phyloP scores from a whole-genome alignment of 1,140 invertebrate species.

The Drosophila melanogaster region DNA sequence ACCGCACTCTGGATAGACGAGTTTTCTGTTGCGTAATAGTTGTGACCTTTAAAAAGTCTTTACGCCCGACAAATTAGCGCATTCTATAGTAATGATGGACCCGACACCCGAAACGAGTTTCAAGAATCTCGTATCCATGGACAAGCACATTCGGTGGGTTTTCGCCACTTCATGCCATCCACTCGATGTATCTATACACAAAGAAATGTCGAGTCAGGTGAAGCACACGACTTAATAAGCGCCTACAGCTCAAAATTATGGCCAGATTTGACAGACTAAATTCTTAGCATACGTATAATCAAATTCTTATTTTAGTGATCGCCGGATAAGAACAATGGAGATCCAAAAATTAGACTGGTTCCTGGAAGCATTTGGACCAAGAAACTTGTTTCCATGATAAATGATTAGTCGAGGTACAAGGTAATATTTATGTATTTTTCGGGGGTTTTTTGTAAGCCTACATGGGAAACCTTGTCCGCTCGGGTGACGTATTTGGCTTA shows the following conservation, averaged over 20 bases:
- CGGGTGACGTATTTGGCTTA: conserved; percentile 8
- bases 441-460: conserved; percentile 39
- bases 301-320: conserved; percentile 17
- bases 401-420: conserved; percentile 15
- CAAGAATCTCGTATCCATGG: conserved; percentile 23
- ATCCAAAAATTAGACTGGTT: conserved; percentile 11
- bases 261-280: background rate
- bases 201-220: conserved; percentile 11
- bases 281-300: conserved; percentile 8
- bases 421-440: conserved; percentile 25
- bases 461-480: conserved; percentile 19
- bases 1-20: conserved; percentile 54
- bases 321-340: conserved; percentile 3
- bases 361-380: conserved; percentile 34
- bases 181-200: background rate
- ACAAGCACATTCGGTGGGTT: conserved; percentile 5
- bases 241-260: conserved; percentile 17
- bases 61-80: conserved; percentile 41
- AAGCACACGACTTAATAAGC: conserved; percentile 13
- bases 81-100: conserved; percentile 25
- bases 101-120: conserved; percentile 41
- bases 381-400: conserved; percentile 33
- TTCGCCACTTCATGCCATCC: background rate
- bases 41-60: conserved; percentile 54
- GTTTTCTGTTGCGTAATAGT: conserved; percentile 64